A percentile compares a stretch with the other conserved stretches of the same genome.
phyloP scores from a whole-genome alignment of 2,113 vertebrate genomes.

The Paradoxurus hermaphroditus region DNA sequence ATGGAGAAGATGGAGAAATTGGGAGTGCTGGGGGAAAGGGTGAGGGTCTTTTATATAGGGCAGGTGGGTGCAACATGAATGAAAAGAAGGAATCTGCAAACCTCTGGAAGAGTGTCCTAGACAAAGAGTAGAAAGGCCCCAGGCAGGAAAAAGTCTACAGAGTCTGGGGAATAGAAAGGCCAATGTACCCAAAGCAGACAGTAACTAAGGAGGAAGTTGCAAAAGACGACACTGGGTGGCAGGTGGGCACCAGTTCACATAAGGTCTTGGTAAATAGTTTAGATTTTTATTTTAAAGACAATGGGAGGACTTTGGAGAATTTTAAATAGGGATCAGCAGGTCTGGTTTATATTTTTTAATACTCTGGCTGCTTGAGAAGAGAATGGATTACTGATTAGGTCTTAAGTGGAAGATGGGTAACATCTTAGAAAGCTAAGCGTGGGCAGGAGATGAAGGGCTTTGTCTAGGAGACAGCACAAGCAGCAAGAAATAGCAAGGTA shows the following conservation, averaged over 20 bases:
- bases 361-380: background rate
- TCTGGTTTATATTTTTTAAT: background rate
- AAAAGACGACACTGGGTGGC: background rate
- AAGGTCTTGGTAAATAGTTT: background rate
- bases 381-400: background rate
- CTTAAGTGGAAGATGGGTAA: background rate
- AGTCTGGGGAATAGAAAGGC: background rate
- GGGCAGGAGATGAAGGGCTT: background rate
- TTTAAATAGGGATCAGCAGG: background rate
- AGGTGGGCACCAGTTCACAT: background rate
- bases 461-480: background rate
- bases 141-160: background rate
- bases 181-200: background rate
- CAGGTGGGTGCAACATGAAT: background rate
- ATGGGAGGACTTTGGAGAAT: background rate
- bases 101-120: background rate
- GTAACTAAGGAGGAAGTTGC: background rate
- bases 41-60: background rate
- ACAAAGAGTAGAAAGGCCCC: background rate
- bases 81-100: background rate
- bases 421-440: background rate
- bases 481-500: background rate
- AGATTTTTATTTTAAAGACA: conserved; percentile 12
- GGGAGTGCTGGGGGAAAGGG: background rate
- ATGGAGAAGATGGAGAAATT: background rate